Evolutionary conservation across 2,888 invertebrate genomes (phyloP), one percentile per base, ranked within the genome.

Genomic region (Eupeodes luniger): DNA sequence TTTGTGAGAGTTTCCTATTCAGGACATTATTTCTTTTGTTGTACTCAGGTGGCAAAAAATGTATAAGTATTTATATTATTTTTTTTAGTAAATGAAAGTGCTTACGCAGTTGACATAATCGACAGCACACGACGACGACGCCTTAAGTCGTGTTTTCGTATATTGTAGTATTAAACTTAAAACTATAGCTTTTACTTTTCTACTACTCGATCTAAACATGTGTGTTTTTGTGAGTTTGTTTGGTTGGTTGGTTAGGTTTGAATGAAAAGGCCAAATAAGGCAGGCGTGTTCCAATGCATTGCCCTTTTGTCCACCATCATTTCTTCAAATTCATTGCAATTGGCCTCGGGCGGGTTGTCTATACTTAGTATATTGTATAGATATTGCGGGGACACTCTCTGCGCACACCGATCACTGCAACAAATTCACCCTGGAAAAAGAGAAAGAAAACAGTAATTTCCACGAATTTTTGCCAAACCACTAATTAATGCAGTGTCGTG

Each of bases 401-500:
- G 55, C 40, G 19, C n/a, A 57, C 34, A 47, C 47, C 10, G 47
- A 49, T 47, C 44, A 47, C 27, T 2, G 3, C 27, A 27, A 27
- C 57, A 44, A 72, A 72, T 72, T 44, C 47, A 59, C 72, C 72
- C 72, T 59, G 59, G 11, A 72, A 76, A 76, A 64, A 66, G 72
- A 85, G 53, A 75, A 59, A 79, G 27, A 62, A 59, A 49, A 36
- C 74, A 69, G 72, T 80, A 81, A 66, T 88, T 88, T 88, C 81
- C 77, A 75, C 85, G 81, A 81, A 84, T 81, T 88, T 40, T 88
- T 74, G 69, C 69, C 61, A 85, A 67, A 67, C 59, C 74, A 78
- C 88, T 88, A 88, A 88, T 88, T 88, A 88, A 88, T 88, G 88
- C 88, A 88, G 74, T 77, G 81, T 88, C 88, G 88, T 88, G 88